phyloP scores from a whole-genome alignment of 2,797 vertebrate genomes.

The Pteropus rufus region DNA sequence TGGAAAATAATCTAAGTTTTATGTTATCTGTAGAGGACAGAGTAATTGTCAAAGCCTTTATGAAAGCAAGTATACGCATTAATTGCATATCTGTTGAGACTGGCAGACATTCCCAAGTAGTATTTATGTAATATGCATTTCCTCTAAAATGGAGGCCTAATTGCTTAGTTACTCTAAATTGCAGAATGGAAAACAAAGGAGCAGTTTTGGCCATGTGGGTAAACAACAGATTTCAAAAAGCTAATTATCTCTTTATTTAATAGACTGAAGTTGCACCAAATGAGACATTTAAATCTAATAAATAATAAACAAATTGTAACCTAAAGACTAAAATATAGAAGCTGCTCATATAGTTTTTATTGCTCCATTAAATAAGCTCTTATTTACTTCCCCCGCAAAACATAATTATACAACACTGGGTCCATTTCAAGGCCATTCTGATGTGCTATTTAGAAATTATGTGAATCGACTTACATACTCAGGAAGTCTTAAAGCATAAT shows the following conservation, averaged over 20 bases:
- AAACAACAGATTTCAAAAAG: constrained; percentile 74
- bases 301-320: constrained; percentile 76
- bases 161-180: constrained; percentile 71
- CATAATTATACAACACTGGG: constrained; percentile 53
- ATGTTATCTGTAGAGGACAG: constrained; percentile 53
- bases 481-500: constrained; percentile 54
- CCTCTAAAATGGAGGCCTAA: constrained; percentile 73
- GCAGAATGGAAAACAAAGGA: constrained; percentile 70
- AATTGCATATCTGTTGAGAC: constrained; percentile 62
- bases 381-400: constrained; percentile 71
- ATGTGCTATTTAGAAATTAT: constrained; percentile 58
- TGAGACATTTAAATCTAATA: constrained; percentile 77
- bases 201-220: constrained; percentile 69
- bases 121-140: constrained; percentile 70
- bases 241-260: constrained; percentile 74
- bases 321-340: constrained; percentile 75
- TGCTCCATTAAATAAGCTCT: constrained; percentile 71
- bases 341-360: constrained; percentile 69
- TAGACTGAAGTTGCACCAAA: constrained; percentile 72
- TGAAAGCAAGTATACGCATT: constrained; percentile 51
- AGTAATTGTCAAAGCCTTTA: constrained; percentile 57
- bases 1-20: constrained; percentile 64
- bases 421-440: constrained; percentile 39
- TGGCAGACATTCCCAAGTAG: constrained; percentile 63
- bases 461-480: constrained; percentile 52